Evolutionary conservation across 35 echinoderm and acorn worm species (phyloP).

Genomic region (Nesometra sesokonis): DNA sequence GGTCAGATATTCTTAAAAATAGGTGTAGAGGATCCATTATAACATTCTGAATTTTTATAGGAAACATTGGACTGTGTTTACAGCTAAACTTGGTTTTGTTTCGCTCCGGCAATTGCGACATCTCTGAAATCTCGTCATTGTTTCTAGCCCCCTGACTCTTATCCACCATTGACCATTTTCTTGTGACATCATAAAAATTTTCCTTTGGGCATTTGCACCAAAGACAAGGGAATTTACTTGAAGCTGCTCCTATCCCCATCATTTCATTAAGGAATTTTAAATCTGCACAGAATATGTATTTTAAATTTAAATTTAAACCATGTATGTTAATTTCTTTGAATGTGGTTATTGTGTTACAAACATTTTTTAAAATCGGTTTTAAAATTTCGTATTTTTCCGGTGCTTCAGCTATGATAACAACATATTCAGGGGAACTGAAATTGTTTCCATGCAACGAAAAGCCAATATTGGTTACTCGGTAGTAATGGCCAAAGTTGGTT

Average conservation of each 20-base stretch:
- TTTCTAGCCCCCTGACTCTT: conserved; percentile 17
- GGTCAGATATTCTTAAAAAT: conserved; percentile 40
- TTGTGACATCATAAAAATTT: conserved; percentile 26
- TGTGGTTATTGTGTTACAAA: too few relatives aligned
- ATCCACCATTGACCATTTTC: conserved; percentile 29
- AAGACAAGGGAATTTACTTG: neutral
- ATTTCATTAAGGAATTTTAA: conserved; percentile 26
- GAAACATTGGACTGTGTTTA: conserved; percentile 24
- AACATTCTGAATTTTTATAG: conserved; percentile 1
- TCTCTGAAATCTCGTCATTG: conserved; percentile 24
- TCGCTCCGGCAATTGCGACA: neutral
- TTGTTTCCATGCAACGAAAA: neutral
- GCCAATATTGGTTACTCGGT: conserved; percentile 3
- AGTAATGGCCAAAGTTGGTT: conserved; percentile 1
- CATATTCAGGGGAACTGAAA: neutral
- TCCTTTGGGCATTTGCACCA: conserved; percentile 39
- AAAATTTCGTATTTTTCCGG: conserved; percentile 20
- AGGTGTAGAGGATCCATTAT: conserved; percentile 38
- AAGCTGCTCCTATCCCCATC: conserved; percentile 4
- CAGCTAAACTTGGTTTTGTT: conserved; percentile 29
- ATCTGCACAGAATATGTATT: conserved; percentile 9
- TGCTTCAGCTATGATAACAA: neutral
- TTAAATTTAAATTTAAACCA: neutral
- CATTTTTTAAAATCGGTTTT: neutral
- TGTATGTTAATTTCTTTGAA: neutral